Percentiles rank a stretch among this genome's conserved stretches.
Evolutionary conservation across 2,888 invertebrate species (phyloP).

Genomic region (Oscheius myriophilus): DNA sequence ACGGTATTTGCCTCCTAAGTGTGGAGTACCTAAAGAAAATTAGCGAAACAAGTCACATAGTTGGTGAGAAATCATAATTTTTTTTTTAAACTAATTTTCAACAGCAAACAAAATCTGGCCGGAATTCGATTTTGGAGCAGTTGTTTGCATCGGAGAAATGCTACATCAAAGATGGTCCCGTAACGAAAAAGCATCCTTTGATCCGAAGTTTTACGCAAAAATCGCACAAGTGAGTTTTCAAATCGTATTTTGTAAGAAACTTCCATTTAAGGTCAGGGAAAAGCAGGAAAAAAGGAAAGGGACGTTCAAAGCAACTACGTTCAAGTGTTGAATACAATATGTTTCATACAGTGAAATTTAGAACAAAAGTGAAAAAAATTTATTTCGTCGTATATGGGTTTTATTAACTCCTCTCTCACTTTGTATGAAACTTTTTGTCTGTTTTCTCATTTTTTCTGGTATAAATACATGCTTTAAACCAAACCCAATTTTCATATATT

Average conservation of each 20-base stretch:
- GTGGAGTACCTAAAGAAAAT: conserved; percentile 9
- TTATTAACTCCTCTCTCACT: not conserved
- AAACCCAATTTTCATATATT: too few relatives aligned
- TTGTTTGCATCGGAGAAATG: conserved; percentile 24
- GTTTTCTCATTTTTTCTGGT: not conserved
- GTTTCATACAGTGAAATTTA: not conserved
- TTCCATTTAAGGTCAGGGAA: conserved; percentile 23
- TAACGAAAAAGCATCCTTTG: not conserved
- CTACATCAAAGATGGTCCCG: not conserved
- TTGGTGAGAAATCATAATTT: not conserved
- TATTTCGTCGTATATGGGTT: too few relatives aligned
- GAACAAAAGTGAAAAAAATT: too few relatives aligned
- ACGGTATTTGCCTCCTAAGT: conserved; percentile 13
- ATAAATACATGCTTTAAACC: too few relatives aligned
- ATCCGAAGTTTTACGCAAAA: not conserved
- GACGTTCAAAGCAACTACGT: not conserved
- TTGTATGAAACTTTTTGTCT: not conserved
- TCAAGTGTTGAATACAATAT: conserved; percentile 1
- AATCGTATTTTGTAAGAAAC: too few relatives aligned
- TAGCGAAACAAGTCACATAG: too few relatives aligned
- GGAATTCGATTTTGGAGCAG: conserved; percentile 11
- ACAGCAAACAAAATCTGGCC: conserved; percentile 30
- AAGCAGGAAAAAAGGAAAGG: not conserved
- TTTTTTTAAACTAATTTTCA: not conserved
- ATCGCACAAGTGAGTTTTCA: conserved; percentile 3